Percentiles rank a stretch among this genome's conserved stretches.
These are phyloP conservation scores for Gambusia yucatana DNA, from an alignment of 2,797 vertebrate species.

Conservation along the genomic window DNA sequence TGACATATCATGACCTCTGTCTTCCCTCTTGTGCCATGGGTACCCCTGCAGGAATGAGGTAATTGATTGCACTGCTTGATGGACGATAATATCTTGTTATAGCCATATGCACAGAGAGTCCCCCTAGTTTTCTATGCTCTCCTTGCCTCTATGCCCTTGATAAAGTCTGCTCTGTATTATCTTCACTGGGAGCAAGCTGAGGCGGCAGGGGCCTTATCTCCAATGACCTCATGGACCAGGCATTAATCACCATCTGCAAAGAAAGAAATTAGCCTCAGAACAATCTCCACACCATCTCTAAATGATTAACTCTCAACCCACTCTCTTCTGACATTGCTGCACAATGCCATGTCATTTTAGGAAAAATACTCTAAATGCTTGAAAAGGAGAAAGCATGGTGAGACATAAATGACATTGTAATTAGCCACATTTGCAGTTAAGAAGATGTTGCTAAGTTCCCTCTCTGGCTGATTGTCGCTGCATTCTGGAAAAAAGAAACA, in stretches of 20 bases:
- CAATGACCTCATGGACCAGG: conserved; percentile 72
- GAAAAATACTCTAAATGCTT: conserved; percentile 46
- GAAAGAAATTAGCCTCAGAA: conserved; percentile 80
- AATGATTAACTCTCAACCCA: conserved; percentile 77
- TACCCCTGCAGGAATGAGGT: conserved; percentile 64
- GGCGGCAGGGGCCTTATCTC: conserved; percentile 74
- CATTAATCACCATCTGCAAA: conserved; percentile 82
- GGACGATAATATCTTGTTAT: conserved; percentile 78
- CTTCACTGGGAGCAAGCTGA: conserved; percentile 67
- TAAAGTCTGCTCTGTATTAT: conserved; percentile 80
- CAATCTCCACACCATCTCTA: conserved; percentile 77
- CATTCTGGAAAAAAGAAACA: conserved; percentile 42
- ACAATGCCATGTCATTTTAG: conserved; percentile 57
- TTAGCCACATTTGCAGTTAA: conserved; percentile 29
- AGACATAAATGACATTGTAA: conserved; percentile 43
- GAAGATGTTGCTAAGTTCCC: conserved; percentile 15
- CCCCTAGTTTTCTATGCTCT: conserved; percentile 48
- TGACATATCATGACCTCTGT: conserved; percentile 50
- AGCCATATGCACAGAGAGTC: conserved; percentile 68
- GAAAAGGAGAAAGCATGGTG: conserved; percentile 3
- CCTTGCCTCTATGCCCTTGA: conserved; percentile 74
- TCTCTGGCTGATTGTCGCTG: conserved; percentile 22
- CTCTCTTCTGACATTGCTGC: conserved; percentile 70
- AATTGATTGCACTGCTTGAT: conserved; percentile 75
- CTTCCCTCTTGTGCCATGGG: conserved; percentile 45